Percentiles rank a stretch among this genome's conserved stretches.
Conservation (phyloP, 2,113 vertebrate genomes). For the Calidris pugnax region DNA sequence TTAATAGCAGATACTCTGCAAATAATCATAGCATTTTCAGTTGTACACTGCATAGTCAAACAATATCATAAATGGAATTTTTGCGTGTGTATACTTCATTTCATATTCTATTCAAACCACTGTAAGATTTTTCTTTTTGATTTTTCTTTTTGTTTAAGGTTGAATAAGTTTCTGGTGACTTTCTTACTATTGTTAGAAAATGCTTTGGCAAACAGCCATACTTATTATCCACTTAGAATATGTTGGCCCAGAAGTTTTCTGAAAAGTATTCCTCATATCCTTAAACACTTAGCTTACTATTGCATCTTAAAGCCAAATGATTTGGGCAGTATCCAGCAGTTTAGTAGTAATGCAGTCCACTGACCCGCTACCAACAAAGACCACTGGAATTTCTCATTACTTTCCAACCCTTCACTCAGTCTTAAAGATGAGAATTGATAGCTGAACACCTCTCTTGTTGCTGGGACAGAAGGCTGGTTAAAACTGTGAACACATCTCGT, state of each 20-base stretch:
- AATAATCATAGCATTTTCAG: neutral
- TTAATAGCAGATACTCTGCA: constrained; percentile 7
- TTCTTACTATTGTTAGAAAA: neutral
- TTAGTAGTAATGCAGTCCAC: neutral
- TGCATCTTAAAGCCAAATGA: neutral
- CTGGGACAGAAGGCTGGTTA: neutral
- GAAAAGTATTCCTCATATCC: neutral
- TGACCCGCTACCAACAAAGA: neutral
- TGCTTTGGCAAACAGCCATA: neutral
- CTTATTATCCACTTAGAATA: neutral
- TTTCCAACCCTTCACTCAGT: neutral
- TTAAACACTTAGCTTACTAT: neutral
- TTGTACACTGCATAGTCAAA: neutral
- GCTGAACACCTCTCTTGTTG: neutral
- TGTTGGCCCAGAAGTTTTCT: neutral
- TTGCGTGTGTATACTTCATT: neutral
- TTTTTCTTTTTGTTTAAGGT: neutral
- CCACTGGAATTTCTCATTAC: neutral
- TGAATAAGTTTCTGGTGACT: neutral
- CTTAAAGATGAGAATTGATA: neutral
- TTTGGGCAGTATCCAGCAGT: neutral
- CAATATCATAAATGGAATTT: neutral
- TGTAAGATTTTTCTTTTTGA: neutral
- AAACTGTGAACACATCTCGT: neutral
- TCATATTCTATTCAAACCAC: neutral